Evolutionary conservation across 2,113 vertebrate genomes (phyloP).

Genomic region (Xenopus laevis): DNA sequence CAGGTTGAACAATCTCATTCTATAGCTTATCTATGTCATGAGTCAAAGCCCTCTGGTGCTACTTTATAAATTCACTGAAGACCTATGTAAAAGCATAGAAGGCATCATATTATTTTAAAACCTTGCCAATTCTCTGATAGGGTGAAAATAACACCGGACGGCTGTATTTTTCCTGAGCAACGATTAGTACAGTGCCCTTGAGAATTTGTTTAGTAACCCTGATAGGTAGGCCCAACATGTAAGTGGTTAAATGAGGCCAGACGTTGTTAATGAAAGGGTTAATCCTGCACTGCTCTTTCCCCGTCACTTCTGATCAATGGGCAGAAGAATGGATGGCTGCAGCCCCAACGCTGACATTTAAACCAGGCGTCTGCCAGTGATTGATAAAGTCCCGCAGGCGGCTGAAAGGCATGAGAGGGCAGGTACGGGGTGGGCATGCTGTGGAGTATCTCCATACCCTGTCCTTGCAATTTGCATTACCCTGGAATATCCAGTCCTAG

Average conservation of each 20-base stretch:
- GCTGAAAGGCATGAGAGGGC: conserved; percentile 20
- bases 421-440: conserved; percentile 8
- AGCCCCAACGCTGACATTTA: conserved; percentile 40
- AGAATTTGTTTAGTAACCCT: no score
- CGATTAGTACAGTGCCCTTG: no score
- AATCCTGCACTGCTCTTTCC: conserved; percentile 31
- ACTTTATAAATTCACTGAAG: no score
- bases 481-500: no score
- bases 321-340: conserved; percentile 43
- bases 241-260: not conserved
- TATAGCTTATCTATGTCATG: no score
- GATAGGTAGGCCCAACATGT: not conserved
- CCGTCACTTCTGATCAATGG: conserved; percentile 33
- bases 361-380: conserved; percentile 41
- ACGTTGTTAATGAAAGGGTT: conserved; percentile 15
- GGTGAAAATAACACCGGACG: no score
- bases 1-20: no score
- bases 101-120: no score
- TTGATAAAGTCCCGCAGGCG: conserved; percentile 44
- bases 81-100: no score
- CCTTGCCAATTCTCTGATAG: no score
- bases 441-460: not conserved
- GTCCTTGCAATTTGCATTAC: not conserved
- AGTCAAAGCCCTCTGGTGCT: no score
- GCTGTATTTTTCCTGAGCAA: no score